These are phyloP conservation scores for Zoroaster sp. DNA, from an alignment of 53 echinoderm and acorn worm genomes.

Conservation along the genomic window DNA sequence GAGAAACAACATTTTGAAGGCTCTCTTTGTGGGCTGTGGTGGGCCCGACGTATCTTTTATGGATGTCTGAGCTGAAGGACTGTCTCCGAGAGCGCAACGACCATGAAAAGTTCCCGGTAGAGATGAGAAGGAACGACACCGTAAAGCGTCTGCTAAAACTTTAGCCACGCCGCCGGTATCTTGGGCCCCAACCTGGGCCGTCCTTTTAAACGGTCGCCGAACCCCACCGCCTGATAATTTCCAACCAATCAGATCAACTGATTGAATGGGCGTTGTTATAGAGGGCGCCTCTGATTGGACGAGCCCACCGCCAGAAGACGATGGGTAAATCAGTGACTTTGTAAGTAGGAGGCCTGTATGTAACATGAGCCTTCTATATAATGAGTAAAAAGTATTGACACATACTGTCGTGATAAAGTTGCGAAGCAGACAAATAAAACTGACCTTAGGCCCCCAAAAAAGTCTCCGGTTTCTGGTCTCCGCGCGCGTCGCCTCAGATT, in stretches of 20 bases:
- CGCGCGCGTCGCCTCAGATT: too few species aligned
- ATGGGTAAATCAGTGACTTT: background rate
- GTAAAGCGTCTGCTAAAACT: conserved; percentile 30
- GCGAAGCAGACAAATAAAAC: too few species aligned
- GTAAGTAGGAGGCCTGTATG: too few species aligned
- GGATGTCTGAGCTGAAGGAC: background rate
- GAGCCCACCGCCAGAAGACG: background rate
- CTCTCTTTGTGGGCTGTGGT: background rate
- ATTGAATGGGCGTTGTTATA: background rate
- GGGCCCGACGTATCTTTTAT: background rate
- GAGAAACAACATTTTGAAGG: background rate
- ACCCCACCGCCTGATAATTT: conserved; percentile 9
- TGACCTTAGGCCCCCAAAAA: too few species aligned
- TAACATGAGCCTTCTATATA: too few species aligned
- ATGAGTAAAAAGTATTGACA: too few species aligned
- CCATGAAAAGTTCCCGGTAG: background rate
- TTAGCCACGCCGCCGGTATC: conserved; percentile 43
- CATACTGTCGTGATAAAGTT: too few species aligned
- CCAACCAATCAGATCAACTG: background rate
- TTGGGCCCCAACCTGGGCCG: background rate
- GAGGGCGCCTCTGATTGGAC: background rate
- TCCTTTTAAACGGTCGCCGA: conserved; percentile 23
- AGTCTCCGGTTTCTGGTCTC: too few species aligned
- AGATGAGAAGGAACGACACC: background rate
- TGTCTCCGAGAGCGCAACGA: background rate